Conservation (phyloP, 2,113 vertebrate genomes). For the Terrapene triunguis region DNA sequence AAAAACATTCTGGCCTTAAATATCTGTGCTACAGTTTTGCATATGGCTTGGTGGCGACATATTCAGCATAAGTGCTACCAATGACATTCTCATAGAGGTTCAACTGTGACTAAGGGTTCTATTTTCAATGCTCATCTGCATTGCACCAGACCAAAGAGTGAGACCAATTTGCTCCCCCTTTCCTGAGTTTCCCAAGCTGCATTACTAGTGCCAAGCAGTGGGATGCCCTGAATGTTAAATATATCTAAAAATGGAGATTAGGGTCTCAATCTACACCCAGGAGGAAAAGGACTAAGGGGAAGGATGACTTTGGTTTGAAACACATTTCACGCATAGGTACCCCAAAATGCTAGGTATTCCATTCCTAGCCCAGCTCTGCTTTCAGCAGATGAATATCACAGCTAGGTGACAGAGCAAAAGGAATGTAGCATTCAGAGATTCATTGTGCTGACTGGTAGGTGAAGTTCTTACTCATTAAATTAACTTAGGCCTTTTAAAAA, state of each 20-base stretch:
- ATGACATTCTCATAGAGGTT: not conserved
- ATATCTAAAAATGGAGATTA: constrained; percentile 2
- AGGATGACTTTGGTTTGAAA: constrained; percentile 19
- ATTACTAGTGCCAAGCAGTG: not conserved
- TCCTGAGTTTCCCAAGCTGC: not conserved
- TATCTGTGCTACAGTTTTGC: not conserved
- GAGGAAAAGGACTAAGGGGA: constrained; percentile 11
- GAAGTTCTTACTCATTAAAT: constrained; percentile 23
- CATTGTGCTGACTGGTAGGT: not conserved
- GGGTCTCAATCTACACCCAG: not conserved
- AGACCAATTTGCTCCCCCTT: not conserved
- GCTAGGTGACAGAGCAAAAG: not conserved
- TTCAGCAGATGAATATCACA: not conserved
- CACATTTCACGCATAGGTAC: not conserved
- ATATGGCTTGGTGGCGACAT: not conserved
- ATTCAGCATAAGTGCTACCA: not conserved
- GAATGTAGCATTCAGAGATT: not conserved
- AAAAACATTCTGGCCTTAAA: not conserved
- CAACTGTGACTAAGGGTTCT: not conserved
- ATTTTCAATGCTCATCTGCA: not conserved
- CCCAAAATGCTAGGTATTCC: not conserved
- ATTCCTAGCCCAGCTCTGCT: not conserved
- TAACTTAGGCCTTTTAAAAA: constrained; percentile 29
- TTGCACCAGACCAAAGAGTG: not conserved
- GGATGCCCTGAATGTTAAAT: constrained; percentile 9